Conservation (phyloP, 1,140 invertebrate genomes). For the Protaetia brevitarsis region DNA sequence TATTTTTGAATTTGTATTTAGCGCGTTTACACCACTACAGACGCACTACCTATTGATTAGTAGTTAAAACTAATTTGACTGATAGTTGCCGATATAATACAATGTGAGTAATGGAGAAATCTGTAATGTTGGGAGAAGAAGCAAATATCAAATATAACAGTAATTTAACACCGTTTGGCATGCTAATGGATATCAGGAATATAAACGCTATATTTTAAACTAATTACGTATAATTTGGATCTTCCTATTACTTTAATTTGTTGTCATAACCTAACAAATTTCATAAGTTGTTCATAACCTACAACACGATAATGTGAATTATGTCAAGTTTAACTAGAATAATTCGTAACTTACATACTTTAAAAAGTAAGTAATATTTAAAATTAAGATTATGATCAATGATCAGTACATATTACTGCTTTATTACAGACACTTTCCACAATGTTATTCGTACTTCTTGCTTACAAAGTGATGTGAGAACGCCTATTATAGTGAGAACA, state of each 20-base stretch:
- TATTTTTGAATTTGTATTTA: background rate
- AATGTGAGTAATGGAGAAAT: background rate
- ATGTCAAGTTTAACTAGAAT: constrained; percentile 9
- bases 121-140: too few species aligned
- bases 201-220: too few species aligned
- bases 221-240: too few species aligned
- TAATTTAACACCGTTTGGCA: too few species aligned
- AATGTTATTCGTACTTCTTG: constrained; percentile 1
- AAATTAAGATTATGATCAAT: background rate
- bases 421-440: background rate
- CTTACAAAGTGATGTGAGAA: background rate
- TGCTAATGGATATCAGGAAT: too few species aligned
- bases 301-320: too few species aligned
- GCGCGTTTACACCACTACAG: background rate
- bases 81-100: too few species aligned
- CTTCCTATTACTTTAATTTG: too few species aligned
- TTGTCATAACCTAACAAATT: too few species aligned
- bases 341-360: background rate
- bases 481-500: background rate
- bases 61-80: background rate
- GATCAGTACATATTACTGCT: background rate
- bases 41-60: background rate
- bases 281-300: too few species aligned
- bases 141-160: too few species aligned
- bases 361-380: background rate